Evolutionary conservation across 2,888 invertebrate genomes (phyloP), one percentile per base, ranked within the genome.

Genomic region (Rhamnusium bicolor): DNA sequence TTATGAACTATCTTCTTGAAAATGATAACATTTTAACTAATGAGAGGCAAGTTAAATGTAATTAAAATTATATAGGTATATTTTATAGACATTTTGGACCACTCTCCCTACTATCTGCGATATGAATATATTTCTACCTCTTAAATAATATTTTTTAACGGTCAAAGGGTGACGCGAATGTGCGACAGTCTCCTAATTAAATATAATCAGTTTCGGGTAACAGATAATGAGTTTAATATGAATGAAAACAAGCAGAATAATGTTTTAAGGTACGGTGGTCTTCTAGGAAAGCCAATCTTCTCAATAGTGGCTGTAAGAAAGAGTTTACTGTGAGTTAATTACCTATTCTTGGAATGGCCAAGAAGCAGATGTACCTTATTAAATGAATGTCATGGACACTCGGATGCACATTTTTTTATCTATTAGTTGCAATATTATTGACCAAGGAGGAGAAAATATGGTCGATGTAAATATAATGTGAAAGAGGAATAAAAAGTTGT

Each of bases 311-410:
- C 27, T 32, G 32, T 32, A 53, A 18, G 29, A 65, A 46, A 49
- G 21, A 54, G 53, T 49, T n/a, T 19, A 53, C 65, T 65, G 53
- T 65, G 40, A 54, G 65, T 18, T 51, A 65, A 65, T 65, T 65
- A n/a, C 12, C 32, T 53, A 19, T 65, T 65, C 65, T 14, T 16
- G 32, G 65, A 65, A 65, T 32, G 32, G 5, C 18, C 21, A 32
- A 21, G 53, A 12, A 65, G 32, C 65, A 65, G 65, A 65, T 65
- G 65, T 32, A 65, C 65, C 65, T 53, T 65, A 65, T 65, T 65
- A 65, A 61, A 65, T 29, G 14, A 21, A 54, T 12, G n/a, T 24
- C 8, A 53, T 51, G 29, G 49, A 29, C 29, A n/a, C n/a, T n/a
- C n/a, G n/a, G n/a, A n/a, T n/a, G n/a, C n/a, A 18, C n/a, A n/a